Evolutionary conservation across 2,113 vertebrate genomes (phyloP), one percentile per base, ranked within the genome.

Genomic region (Uropsilus gracilis): DNA sequence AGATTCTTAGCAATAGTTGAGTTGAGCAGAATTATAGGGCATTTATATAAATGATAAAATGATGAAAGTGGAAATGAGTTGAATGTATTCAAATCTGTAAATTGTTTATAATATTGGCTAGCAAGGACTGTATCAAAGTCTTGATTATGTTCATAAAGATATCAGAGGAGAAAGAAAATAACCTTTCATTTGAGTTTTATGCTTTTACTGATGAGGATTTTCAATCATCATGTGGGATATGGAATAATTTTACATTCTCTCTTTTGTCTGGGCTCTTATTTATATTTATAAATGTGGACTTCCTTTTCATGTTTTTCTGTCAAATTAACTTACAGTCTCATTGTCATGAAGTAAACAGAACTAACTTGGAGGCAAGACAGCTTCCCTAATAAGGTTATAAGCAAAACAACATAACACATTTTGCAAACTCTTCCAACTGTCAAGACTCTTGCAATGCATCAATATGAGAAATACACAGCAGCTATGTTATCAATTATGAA

Each of bases 401-500:
- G 92, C 34, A 94, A 55, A 34, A 61, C 69, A 97, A 81, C 76
- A 69, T 89, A 84, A 95, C 75, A 59, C 89, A 83, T 95, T 97
- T 95, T 90, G 59, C 87, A 83, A 91, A 94, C 37, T 94, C 59
- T 75, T 94, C 18, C 94, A 94, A 69, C 96, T 97, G 80, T 90
- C 55, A 73, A 83, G 91, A 34, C 24, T 95, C 12, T 90, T 89
- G 42, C 77, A 92, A 77, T 93, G 26, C 61, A 91, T 63, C 88
- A 96, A 61, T 82, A 83, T 87, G 85, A 94, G 37, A 75, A 91
- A 96, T 28, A 30, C 84, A 78, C 34, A 91, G 39, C 46, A 86
- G 73, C 86, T 66, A 61, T 76, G 55, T 93, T 97, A 94, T 95
- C 95, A 97, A 95, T 97, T 96, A 97, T 78, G 64, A 93, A 95